Evolutionary conservation across 2,888 invertebrate species (phyloP), one percentile per base, ranked within the genome.

Genomic region (Abrostola triplasia): DNA sequence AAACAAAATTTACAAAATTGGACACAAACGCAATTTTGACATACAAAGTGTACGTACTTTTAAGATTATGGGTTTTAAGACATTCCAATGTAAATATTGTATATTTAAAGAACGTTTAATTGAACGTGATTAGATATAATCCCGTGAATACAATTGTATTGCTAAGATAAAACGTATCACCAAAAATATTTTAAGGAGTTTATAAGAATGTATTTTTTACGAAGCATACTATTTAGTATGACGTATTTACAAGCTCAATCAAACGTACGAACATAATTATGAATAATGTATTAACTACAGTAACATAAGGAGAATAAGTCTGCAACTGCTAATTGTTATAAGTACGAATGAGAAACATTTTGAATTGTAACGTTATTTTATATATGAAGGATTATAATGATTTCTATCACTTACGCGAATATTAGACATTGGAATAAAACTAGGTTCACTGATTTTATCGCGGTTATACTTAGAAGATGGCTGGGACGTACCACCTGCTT

Each of bases 1-100:
- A 24, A 24, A 24, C 24, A 24, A 24, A 24, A 1, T 24, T 24
- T 24, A 4, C 24, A 24, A 24, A 24, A 4, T 24, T 2, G 4
- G 24, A 24, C 24, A 24, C 24, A 0, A 71, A 64, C 40, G 47
- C 41, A 2, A 12, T 6, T 42, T 48, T 42, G 6, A 12, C 13
- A 41, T 5, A 13, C 44, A 24, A 64, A 49, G 42, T 36, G 10
- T 5, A 6, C 37, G 10, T 57, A 47, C 44, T 36, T 36, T 36
- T 11, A 42, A 59, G 11, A 67, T n/a, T 36, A 10, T 42, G 49
- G 56, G 35, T 47, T 58, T 36, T 11, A 52, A 63, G n/a, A 70
- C 70, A 70, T 74, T 70, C 64, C 75, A 63, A 41, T 75, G 65
- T 70, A 75, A 70, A 71, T 70, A 70, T 36, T 64, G 11, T 42